A percentile compares a stretch with the other conserved stretches of the same genome.
Conservation (phyloP, 2,113 vertebrate species). For the Misgurnus anguillicaudatus region DNA sequence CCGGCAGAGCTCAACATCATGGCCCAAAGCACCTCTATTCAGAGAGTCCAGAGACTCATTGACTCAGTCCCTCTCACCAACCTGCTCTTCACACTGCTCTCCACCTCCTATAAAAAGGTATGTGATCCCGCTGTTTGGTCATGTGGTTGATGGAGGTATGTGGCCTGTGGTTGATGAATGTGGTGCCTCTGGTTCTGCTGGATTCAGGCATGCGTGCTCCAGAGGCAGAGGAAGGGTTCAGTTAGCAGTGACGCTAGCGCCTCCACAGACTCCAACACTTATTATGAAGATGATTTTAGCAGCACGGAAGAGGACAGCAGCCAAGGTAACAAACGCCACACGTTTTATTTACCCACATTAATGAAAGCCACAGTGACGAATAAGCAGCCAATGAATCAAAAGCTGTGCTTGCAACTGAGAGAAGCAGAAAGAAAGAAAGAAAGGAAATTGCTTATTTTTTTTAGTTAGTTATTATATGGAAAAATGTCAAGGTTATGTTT, state of each 20-base stretch:
- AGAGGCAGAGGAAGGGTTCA: conserved; percentile 96
- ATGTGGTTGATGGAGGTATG: background rate
- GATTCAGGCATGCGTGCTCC: conserved; percentile 91
- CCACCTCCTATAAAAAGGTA: conserved; percentile 97
- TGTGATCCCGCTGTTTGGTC: background rate
- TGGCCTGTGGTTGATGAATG: background rate
- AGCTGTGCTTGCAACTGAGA: background rate
- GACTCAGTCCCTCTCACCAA: conserved; percentile 97
- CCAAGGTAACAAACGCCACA: conserved; percentile 80
- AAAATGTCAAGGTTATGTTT: too few species aligned
- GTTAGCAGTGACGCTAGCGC: conserved; percentile 97
- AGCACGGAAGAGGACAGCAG: conserved; percentile 99
- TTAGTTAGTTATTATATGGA: too few species aligned
- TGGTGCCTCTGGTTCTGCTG: conserved; percentile 5
- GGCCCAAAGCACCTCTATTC: conserved; percentile 97
- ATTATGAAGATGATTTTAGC: conserved; percentile 98
- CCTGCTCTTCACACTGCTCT: conserved; percentile 90
- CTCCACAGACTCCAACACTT: conserved; percentile 98
- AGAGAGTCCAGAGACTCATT: conserved; percentile 93
- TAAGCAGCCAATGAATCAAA: background rate
- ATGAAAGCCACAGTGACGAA: background rate
- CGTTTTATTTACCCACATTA: background rate
- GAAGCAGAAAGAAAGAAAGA: background rate
- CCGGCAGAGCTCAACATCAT: conserved; percentile 94
- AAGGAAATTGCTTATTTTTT: background rate